These are phyloP conservation scores for Cataglyphis livida DNA, from an alignment of 2,888 invertebrate genomes.

Conservation along the genomic window DNA sequence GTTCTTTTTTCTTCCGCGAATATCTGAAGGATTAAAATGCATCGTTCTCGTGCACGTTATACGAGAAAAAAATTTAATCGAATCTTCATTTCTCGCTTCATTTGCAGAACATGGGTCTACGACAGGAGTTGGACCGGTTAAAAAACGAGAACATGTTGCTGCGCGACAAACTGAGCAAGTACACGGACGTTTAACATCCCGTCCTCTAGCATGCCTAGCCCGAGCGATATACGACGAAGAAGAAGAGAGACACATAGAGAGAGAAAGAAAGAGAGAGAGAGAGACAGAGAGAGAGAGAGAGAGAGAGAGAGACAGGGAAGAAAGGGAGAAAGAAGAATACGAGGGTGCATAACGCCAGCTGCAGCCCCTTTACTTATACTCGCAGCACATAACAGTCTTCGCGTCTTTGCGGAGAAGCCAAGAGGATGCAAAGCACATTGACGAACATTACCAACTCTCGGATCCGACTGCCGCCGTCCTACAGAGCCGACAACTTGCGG, in stretches of 20 bases:
- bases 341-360: conserved; percentile 68
- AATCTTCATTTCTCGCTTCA: not conserved
- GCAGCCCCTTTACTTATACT: conserved; percentile 67
- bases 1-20: not conserved
- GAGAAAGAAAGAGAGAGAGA: conserved; percentile 12
- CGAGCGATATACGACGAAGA: conserved; percentile 57
- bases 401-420: conserved; percentile 59
- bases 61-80: not conserved
- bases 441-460: conserved; percentile 36
- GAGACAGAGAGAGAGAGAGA: conserved; percentile 10
- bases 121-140: conserved; percentile 95
- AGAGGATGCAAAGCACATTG: conserved; percentile 49
- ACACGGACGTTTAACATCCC: conserved; percentile 91
- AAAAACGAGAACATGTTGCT: conserved; percentile 96
- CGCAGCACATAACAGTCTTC: conserved; percentile 70
- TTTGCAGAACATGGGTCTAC: conserved; percentile 94
- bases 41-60: not conserved
- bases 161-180: conserved; percentile 95
- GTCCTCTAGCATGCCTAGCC: conserved; percentile 61
- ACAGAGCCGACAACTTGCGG: conserved; percentile 32
- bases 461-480: conserved; percentile 36
- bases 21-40: not conserved
- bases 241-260: conserved; percentile 19
- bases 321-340: conserved; percentile 29
- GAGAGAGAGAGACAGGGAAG: conserved; percentile 38